These are phyloP conservation scores for Penaeus chinensis DNA, from an alignment of 1,140 invertebrate species.

Conservation along the genomic window DNA sequence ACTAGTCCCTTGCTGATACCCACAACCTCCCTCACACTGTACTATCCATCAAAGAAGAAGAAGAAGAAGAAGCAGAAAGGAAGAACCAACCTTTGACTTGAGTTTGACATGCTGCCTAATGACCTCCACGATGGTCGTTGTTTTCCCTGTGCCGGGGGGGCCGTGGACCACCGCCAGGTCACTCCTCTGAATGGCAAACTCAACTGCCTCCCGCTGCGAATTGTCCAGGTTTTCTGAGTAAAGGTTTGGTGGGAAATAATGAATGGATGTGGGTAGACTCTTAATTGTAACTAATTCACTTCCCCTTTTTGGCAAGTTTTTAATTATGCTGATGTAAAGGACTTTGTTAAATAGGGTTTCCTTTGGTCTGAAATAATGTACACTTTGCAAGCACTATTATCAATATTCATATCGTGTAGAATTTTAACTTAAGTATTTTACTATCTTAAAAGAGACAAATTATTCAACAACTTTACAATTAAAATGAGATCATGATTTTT, in stretches of 20 bases:
- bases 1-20: neutral
- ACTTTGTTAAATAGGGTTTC: no score
- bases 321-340: no score
- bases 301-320: neutral
- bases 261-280: constrained; percentile 14
- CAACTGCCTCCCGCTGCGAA: constrained; percentile 73
- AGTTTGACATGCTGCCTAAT: constrained; percentile 72
- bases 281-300: neutral
- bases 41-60: no score
- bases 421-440: no score
- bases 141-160: constrained; percentile 77
- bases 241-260: neutral
- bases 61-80: no score
- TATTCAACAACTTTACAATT: no score
- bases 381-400: no score
- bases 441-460: no score
- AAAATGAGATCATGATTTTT: no score
- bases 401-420: no score
- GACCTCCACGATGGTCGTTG: constrained; percentile 76
- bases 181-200: constrained; percentile 73
- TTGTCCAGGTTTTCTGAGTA: constrained; percentile 68
- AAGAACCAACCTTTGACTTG: constrained; percentile 70
- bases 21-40: no score
- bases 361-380: no score
- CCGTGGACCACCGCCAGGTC: constrained; percentile 72